Evolutionary conservation across 2,113 vertebrate genomes (phyloP).

Genomic region (Lasiurus cinereus): DNA sequence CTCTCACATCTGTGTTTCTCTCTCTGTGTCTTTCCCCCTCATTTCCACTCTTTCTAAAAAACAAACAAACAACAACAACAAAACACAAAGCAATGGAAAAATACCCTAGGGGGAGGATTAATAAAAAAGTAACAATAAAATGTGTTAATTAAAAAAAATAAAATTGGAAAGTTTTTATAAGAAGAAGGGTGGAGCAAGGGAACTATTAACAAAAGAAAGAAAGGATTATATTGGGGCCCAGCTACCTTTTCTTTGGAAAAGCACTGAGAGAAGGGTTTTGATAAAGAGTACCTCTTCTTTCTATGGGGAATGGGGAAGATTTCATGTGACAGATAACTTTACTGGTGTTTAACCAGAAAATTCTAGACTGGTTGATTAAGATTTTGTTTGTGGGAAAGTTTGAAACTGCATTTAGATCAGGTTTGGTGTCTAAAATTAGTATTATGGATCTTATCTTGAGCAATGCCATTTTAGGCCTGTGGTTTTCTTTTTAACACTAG

Average conservation of each 20-base stretch:
- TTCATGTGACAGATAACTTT: not conserved
- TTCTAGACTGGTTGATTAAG: not conserved
- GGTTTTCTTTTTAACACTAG: not conserved
- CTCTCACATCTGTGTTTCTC: too few relatives aligned
- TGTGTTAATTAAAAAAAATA: too few relatives aligned
- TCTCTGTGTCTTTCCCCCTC: too few relatives aligned
- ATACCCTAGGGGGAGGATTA: too few relatives aligned
- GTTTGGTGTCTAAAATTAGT: not conserved
- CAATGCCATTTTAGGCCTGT: not conserved
- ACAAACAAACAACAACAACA: too few relatives aligned
- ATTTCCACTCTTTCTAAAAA: too few relatives aligned
- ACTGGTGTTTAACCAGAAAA: not conserved
- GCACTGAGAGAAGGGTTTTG: not conserved
- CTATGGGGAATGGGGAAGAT: not conserved
- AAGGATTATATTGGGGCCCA: not conserved
- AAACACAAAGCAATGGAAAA: too few relatives aligned
- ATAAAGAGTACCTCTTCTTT: not conserved
- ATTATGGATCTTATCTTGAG: not conserved
- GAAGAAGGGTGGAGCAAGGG: not conserved
- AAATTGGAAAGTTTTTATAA: not conserved
- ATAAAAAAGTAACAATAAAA: too few relatives aligned
- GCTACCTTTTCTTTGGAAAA: not conserved
- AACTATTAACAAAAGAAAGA: not conserved
- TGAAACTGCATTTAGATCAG: not conserved
- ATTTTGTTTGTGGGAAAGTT: not conserved